Evolutionary conservation across 2,888 invertebrate species (phyloP), one percentile per base, ranked within the genome.

Genomic region (Syrista parreyssii): DNA sequence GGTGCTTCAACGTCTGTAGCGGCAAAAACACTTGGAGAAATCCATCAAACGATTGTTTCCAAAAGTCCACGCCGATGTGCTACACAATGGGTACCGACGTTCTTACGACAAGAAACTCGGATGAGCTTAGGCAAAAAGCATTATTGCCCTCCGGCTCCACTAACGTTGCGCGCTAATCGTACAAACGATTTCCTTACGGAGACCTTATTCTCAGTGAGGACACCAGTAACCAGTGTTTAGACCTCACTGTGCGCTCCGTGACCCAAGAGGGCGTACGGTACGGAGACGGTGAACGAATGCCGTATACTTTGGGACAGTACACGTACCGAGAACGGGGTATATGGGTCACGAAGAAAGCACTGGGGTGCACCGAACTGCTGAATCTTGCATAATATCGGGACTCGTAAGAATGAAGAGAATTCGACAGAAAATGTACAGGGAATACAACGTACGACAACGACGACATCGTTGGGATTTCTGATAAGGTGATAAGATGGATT

Each of bases 21-120:
- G 35, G 74, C 74, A 74, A 74, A 74, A 74, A 74, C 74, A 11
- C 4, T 11, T 11, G 35, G 35, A 34, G 74, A 74, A 73, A 74
- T 74, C 35, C 74, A 74, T 74, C 74, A 74, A 74, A 74, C 74
- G 35, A 74, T 74, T 74, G 35, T 74, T 74, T 34, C 35, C 35
- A 74, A 35, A n/a, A 34, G 23, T 74, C 30, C 35, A 23, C 35
- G 55, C 23, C 55, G 74, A 35, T 33, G 11, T 9, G 74, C 35
- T 34, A 15, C 12, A 74, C 74, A 74, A 74, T 32, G 74, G 33
- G 23, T 71, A 35, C 74, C 23, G 55, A 23, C 74, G 35, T 6
- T 3, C 35, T 30, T 23, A 4, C 35, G 74, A 33, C 74, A 74
- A 74, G 74, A 74, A 74, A 33, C 4, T 4, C 4, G 74, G 74